Percentiles rank a stretch among this genome's conserved stretches.
Evolutionary conservation across 2,888 invertebrate genomes (phyloP).

Genomic region (Rhabditoides inermis): DNA sequence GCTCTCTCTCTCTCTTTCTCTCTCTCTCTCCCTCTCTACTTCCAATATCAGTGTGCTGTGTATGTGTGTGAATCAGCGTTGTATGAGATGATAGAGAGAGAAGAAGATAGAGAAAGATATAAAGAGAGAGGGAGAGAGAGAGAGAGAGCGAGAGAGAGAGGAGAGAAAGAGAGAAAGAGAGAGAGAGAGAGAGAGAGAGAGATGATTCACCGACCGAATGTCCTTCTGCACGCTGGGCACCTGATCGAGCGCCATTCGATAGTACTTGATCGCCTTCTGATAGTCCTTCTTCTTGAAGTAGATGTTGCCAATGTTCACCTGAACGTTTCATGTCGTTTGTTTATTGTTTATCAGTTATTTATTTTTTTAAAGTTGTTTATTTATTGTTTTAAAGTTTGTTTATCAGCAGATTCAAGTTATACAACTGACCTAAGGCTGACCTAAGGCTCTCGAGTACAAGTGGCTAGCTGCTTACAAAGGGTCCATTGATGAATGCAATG

Average conservation of each 20-base stretch:
- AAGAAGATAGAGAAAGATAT: too few species aligned
- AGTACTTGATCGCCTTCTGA: constrained; percentile 89
- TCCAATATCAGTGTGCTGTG: too few species aligned
- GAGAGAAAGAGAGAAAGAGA: too few species aligned
- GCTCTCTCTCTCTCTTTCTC: too few species aligned
- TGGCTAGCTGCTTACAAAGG: too few species aligned
- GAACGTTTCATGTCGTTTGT: not conserved
- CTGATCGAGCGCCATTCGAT: constrained; percentile 95
- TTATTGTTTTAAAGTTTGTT: not conserved
- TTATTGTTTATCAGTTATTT: not conserved
- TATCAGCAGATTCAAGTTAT: not conserved
- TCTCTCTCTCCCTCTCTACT: constrained; percentile 54
- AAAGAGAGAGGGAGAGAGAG: too few species aligned
- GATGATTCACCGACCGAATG: constrained; percentile 66
- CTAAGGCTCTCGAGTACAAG: not conserved
- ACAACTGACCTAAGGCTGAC: not conserved
- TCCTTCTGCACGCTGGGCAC: constrained; percentile 81
- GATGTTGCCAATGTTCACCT: constrained; percentile 93
- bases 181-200: too few species aligned
- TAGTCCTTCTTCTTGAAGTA: constrained; percentile 84
- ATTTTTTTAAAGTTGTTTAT: constrained; percentile 57
- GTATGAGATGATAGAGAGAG: too few species aligned
- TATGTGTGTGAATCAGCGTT: too few species aligned
- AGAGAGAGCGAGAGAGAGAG: too few species aligned
- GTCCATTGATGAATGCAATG: too few species aligned